phyloP scores from a whole-genome alignment of 2,797 vertebrate species.

The Schizopygopsis malacanthus region DNA sequence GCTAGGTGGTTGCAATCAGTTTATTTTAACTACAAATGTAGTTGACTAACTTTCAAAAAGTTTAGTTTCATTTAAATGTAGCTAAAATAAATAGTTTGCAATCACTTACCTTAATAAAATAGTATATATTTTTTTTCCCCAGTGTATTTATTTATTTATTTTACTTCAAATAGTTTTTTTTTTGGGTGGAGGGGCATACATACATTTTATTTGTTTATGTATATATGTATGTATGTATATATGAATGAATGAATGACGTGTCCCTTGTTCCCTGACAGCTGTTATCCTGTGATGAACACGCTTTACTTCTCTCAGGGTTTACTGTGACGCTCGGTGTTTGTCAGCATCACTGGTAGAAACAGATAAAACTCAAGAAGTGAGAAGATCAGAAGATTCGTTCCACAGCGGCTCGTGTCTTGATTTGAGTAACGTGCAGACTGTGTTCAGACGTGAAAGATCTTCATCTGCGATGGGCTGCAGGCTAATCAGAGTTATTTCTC shows the following conservation, averaged over 20 bases:
- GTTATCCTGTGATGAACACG: neutral
- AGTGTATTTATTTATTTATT: no score
- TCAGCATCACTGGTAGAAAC: neutral
- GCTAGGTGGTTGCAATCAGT: no score
- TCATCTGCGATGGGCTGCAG: conserved; percentile 62
- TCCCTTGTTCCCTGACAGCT: neutral
- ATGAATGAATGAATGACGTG: neutral
- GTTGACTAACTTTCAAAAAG: no score
- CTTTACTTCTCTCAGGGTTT: neutral
- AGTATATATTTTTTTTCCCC: no score
- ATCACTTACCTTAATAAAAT: no score
- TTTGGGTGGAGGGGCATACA: neutral
- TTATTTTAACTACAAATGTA: no score
- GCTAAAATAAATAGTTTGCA: no score
- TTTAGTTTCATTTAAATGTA: no score
- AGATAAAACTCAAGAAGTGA: conserved; percentile 1
- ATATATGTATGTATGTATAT: no score
- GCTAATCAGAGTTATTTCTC: conserved; percentile 65
- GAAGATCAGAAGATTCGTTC: neutral
- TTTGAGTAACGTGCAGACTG: neutral
- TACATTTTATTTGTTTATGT: neutral
- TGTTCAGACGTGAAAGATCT: conserved; percentile 64
- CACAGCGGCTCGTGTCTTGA: neutral
- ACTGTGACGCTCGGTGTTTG: neutral
- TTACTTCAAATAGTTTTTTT: no score